phyloP scores from a whole-genome alignment of 2,113 vertebrate genomes.

The Hiodon tergisus region DNA sequence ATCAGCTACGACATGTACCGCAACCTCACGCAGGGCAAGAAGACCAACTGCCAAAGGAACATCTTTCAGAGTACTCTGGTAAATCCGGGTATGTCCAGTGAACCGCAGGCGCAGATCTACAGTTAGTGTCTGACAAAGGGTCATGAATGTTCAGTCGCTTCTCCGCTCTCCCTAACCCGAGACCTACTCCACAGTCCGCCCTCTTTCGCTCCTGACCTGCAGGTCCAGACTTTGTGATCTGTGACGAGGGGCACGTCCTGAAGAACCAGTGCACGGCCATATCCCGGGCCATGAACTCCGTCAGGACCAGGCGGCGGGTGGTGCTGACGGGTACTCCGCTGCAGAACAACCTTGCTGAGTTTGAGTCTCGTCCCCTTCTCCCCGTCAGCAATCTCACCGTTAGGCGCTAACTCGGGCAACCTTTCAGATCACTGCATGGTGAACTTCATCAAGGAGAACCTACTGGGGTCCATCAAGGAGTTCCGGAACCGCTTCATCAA shows the following conservation, averaged over 20 bases:
- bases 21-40: conserved; percentile 91
- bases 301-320: conserved; percentile 82
- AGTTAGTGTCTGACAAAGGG: too few relatives aligned
- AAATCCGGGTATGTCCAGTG: conserved; percentile 75
- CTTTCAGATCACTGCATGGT: conserved; percentile 94
- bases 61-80: conserved; percentile 90
- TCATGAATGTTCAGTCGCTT: too few relatives aligned
- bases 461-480: conserved; percentile 93
- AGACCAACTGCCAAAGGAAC: conserved; percentile 96
- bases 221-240: conserved; percentile 95
- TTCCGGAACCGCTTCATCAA: conserved; percentile 98
- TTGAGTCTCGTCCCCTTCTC: conserved; percentile 60
- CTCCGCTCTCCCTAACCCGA: too few relatives aligned
- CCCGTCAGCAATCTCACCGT: too few relatives aligned
- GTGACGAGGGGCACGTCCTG: conserved; percentile 95
- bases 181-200: not conserved
- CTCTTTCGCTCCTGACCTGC: conserved; percentile 25
- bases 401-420: too few relatives aligned
- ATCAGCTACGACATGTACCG: conserved; percentile 98
- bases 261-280: conserved; percentile 96
- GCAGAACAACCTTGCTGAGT: conserved; percentile 96
- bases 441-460: conserved; percentile 98
- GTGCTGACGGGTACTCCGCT: conserved; percentile 93
- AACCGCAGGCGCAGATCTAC: too few relatives aligned
- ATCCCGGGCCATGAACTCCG: conserved; percentile 97